phyloP scores from a whole-genome alignment of 2,113 vertebrate genomes.

The Toxostoma redivivum region DNA sequence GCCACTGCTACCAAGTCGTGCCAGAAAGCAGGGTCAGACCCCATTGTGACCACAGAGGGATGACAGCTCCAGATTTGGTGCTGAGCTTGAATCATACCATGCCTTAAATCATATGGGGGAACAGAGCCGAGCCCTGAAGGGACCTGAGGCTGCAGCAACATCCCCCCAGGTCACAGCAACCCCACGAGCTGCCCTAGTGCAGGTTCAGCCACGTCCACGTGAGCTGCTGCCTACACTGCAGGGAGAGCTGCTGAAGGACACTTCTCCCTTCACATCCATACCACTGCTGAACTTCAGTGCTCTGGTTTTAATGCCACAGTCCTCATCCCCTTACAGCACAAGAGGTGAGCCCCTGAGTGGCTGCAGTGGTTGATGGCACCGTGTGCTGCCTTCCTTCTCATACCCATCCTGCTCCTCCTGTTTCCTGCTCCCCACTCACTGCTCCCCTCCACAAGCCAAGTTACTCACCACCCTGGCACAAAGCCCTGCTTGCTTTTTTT shows the following conservation, averaged over 20 bases:
- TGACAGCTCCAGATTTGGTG: neutral
- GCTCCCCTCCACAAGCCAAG: neutral
- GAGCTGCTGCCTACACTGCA: neutral
- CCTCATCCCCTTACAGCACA: neutral
- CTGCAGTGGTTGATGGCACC: neutral
- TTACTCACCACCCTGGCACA: neutral
- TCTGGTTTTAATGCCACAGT: neutral
- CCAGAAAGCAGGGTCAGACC: neutral
- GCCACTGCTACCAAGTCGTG: accelerated
- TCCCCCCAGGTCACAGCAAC: neutral
- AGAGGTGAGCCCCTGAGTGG: neutral
- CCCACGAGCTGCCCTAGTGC: accelerated
- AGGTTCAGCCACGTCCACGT: accelerated
- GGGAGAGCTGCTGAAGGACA: neutral
- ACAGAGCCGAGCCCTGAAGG: accelerated
- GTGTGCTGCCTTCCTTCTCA: neutral
- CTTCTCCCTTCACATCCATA: neutral
- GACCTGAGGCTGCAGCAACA: neutral
- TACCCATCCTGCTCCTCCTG: neutral
- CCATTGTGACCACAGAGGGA: neutral
- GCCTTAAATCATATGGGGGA: neutral
- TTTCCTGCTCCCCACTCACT: neutral
- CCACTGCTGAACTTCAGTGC: neutral
- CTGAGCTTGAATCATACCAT: neutral
- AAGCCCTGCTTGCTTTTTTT: neutral